Evolutionary conservation across 2,888 invertebrate genomes (phyloP).

Genomic region (Hypolimnas misippus): DNA sequence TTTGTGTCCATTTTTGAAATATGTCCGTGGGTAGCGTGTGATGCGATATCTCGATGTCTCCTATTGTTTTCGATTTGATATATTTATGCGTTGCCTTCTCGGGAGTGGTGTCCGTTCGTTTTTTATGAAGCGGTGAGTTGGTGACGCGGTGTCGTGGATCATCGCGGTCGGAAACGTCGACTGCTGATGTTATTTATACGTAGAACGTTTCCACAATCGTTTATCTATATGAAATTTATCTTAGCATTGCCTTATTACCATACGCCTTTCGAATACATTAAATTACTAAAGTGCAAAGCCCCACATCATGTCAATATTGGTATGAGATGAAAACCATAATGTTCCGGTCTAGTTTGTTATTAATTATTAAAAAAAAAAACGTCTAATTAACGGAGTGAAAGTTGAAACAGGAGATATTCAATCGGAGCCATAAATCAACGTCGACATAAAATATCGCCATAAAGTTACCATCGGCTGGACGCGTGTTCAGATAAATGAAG

Average conservation of each 20-base stretch:
- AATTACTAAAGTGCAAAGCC: too few species aligned
- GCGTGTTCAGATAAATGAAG: conserved; percentile 55
- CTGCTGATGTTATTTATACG: conserved; percentile 71
- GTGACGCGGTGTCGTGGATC: conserved; percentile 66
- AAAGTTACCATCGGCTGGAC: conserved; percentile 47
- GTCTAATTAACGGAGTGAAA: conserved; percentile 48
- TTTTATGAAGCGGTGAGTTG: conserved; percentile 65
- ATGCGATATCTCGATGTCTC: conserved; percentile 79
- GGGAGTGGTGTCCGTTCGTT: conserved; percentile 64
- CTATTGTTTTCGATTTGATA: conserved; percentile 83
- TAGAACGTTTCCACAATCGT: conserved; percentile 50
- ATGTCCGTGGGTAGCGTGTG: conserved; percentile 75
- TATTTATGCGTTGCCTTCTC: conserved; percentile 78
- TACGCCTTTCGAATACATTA: too few species aligned
- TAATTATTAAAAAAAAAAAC: conserved; percentile 17
- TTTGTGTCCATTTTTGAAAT: conserved; percentile 79
- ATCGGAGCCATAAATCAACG: conserved; percentile 39
- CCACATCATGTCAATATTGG: too few species aligned
- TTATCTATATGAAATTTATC: conserved; percentile 49
- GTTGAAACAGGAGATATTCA: conserved; percentile 43
- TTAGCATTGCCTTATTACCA: too few species aligned
- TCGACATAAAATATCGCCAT: conserved; percentile 51
- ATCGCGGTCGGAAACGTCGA: conserved; percentile 61
- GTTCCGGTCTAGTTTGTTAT: background rate
- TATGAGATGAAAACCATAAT: background rate